Percentiles rank a stretch among this genome's conserved stretches.
These are phyloP conservation scores for Prenolepis imparis DNA, from an alignment of 2,888 invertebrate species.

Conservation along the genomic window DNA sequence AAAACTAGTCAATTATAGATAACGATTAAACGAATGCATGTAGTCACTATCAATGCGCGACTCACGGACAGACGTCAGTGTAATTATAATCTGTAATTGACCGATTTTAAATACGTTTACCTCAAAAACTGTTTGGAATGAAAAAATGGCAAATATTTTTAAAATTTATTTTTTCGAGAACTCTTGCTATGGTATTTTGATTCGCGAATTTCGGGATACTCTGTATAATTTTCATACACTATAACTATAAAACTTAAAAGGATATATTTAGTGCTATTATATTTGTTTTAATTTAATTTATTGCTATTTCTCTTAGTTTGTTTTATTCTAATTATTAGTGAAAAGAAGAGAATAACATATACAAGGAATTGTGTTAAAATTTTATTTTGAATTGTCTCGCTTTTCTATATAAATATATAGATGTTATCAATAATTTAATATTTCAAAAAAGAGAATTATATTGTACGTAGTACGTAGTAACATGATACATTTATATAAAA, in stretches of 20 bases:
- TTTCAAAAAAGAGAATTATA: not conserved
- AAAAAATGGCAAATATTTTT: too few relatives aligned
- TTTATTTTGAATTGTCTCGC: not conserved
- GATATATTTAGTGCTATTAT: not conserved
- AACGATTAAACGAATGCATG: too few relatives aligned
- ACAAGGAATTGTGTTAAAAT: not conserved
- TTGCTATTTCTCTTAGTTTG: not conserved
- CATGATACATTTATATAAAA: not conserved
- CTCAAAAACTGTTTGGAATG: too few relatives aligned
- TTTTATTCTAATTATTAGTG: not conserved
- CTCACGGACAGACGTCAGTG: too few relatives aligned
- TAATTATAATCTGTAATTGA: too few relatives aligned
- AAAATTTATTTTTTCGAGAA: too few relatives aligned
- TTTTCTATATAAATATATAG: not conserved
- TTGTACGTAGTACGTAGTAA: not conserved
- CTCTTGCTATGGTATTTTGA: too few relatives aligned
- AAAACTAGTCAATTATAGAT: too few relatives aligned
- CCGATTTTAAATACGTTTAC: too few relatives aligned
- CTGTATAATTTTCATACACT: not conserved
- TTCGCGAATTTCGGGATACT: too few relatives aligned
- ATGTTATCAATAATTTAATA: slow-evolving; percentile 15
- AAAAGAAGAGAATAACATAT: not conserved
- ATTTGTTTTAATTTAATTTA: slow-evolving; percentile 9
- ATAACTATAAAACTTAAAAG: not conserved
- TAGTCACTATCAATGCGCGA: too few relatives aligned